Evolutionary conservation across 2,797 vertebrate genomes (phyloP), one percentile per base, ranked within the genome.

Genomic region (Sebastes itinus): DNA sequence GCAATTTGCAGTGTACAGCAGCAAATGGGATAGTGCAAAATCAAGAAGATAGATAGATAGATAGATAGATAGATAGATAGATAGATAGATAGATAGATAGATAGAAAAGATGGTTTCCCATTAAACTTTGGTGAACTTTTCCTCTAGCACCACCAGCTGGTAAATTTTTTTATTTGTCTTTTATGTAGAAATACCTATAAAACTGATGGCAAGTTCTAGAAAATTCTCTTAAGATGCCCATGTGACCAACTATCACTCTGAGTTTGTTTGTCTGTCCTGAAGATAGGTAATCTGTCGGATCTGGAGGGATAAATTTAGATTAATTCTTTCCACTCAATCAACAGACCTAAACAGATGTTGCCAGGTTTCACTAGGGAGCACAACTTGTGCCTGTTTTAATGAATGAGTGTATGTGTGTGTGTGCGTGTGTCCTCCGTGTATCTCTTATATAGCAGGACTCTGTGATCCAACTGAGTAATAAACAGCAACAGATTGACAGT

Each of bases 331-430:
- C 55, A 77, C 62, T 73, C 73, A 91, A 89, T 92, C 79, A 91
- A 64, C 87, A 80, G 78, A 81, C 58, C 52, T 77, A 20, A 92
- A 77, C 90, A 92, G 90, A 88, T 92, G 90, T 82, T 82, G 55
- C 72, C 76, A 89, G 77, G 87, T 89, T 87, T 91, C 86, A 87
- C 79, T 16, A 12, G 54, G 33, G 64, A 83, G 56, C 63, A 74
- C 59, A 76, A 80, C 64, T 69, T 66, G 23, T n/a, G n/a, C 22
- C 67, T 27, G 63, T 66, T 86, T 83, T 85, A 85, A 87, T 86
- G 76, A 87, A 78, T 75, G 66, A 27, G 59, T 80, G 33, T 67
- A 12, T 73, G 42, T 46, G 20, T 63, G 16, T 67, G 16, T 52
- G 59, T 58, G 52, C 62, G 16, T 18, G 12, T 75, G 49, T 63